Evolutionary conservation across 2,113 vertebrate genomes (phyloP), one percentile per base, ranked within the genome.

Genomic region (Alosa alosa): DNA sequence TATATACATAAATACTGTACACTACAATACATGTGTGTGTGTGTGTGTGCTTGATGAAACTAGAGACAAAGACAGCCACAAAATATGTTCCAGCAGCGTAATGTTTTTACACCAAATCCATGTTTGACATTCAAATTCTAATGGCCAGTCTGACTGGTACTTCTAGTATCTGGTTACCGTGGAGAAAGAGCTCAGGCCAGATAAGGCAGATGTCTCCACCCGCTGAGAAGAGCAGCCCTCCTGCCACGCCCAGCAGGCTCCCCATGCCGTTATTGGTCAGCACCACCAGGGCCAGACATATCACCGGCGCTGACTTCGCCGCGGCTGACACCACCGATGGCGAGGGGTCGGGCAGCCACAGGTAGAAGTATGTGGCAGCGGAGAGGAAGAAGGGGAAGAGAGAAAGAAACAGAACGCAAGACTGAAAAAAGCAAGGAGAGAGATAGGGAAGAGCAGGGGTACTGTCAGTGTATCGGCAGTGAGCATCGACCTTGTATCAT

Each of bases 201-300:
- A 97, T 60, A 4, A 98, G 93, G 89, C 94, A 97, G 82, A 85
- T 82, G 49, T 98, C 97, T 1, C 97, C 97, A 0, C 94, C 89
- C 0, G 94, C 95, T 0, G 96, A 97, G 84, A 96, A 93, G 17
- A 96, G 2, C 0, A 98, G 92, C 0, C 95, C 97, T 6, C 86
- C 85, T 0, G 90, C 82, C 60, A 94, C 92, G 45, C 95, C 92
- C 57, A 93, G 86, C 22, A 94, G 81, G 82, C 90, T 91, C 82
- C 90, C 75, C 64, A 91, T 90, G n/a, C 95, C 92, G 6, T 93
- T 95, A 92, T 94, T 92, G 86, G 88, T 91, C 85, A 96, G 88
- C 87, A 96, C 94, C 6, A 84, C 68, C 0, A 89, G 90, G 91
- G 93, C 92, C 92, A 95, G 68, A 18, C 94, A 90, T 11, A 97